These are phyloP conservation scores for Cydia pomonella DNA, from an alignment of 1,140 invertebrate genomes.

Conservation along the genomic window DNA sequence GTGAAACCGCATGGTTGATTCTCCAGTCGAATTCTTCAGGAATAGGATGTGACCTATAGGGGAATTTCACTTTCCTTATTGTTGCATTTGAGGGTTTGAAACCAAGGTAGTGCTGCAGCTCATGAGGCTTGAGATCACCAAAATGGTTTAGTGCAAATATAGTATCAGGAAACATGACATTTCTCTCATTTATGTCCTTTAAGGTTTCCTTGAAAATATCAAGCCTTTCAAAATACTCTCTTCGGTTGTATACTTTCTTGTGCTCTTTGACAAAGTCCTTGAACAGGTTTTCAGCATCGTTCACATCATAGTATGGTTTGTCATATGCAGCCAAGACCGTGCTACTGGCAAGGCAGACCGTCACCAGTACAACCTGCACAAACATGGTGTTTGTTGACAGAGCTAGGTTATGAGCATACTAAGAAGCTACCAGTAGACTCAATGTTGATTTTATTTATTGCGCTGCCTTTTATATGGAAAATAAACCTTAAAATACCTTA, in stretches of 20 bases:
- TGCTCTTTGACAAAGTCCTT: background rate
- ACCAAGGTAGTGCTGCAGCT: background rate
- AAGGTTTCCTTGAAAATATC: background rate
- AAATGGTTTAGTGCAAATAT: background rate
- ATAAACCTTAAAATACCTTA: too few relatives aligned
- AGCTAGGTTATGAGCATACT: too few relatives aligned
- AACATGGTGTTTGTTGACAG: background rate
- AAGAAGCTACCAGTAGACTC: too few relatives aligned
- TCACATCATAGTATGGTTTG: background rate
- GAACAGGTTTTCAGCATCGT: background rate
- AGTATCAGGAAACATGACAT: background rate
- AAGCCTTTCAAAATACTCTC: background rate
- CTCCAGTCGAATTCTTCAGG: constrained; percentile 1
- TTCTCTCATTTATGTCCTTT: background rate
- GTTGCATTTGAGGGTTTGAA: background rate
- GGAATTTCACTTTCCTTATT: background rate
- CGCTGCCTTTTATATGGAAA: too few relatives aligned
- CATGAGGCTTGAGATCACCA: background rate
- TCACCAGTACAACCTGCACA: background rate
- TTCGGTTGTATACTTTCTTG: background rate
- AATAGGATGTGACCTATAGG: background rate
- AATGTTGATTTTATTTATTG: too few relatives aligned
- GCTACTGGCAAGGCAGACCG: background rate
- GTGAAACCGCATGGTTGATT: background rate
- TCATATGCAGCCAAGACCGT: background rate